Evolutionary conservation across 2,888 invertebrate species (phyloP), one percentile per base, ranked within the genome.

Genomic region (Lepeophtheirus nordmannii): DNA sequence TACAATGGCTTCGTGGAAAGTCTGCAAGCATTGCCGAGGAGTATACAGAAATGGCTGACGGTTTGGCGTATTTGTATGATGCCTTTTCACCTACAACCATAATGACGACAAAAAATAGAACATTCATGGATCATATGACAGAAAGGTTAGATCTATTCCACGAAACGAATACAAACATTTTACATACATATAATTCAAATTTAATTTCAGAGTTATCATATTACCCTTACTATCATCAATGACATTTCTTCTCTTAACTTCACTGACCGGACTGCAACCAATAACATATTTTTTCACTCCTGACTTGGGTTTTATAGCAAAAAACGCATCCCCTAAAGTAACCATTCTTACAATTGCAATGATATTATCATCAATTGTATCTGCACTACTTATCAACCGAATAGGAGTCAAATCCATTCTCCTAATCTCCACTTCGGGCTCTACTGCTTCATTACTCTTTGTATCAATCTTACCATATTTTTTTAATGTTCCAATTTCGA

Each of bases 41-140:
- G 38, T 61, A 61, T 37, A 5, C 61, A 14, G 61, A 61, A 61
- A 30, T 61, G 61, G 61, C 61, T 2, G 61, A 61, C 17, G 53
- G 53, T n/a, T 17, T 46, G n/a, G 53, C 53, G 8, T 46, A 46
- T 46, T 17, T 46, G 8, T 46, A 46, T 46, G 53, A 46, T 46
- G 53, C 53, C 8, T 46, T 46, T 17, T 46, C 53, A 2, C 53
- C 53, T 5, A 46, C 53, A 17, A 46, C 53, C 2, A 46, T 46
- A 3, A 46, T 46, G 53, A 46, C 53, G 8, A 46, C 53, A 1
- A 46, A 46, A 46, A 46, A 46, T 8, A 46, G 8, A 17, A 46
- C 53, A 17, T 46, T 46, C 17, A 46, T 46, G 53, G 53, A 46
- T 8, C 5, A 46, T 46, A 17, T 17, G 17, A 46, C 53, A 46